phyloP scores from a whole-genome alignment of 2,888 invertebrate genomes.

The Ophion slaviceki region DNA sequence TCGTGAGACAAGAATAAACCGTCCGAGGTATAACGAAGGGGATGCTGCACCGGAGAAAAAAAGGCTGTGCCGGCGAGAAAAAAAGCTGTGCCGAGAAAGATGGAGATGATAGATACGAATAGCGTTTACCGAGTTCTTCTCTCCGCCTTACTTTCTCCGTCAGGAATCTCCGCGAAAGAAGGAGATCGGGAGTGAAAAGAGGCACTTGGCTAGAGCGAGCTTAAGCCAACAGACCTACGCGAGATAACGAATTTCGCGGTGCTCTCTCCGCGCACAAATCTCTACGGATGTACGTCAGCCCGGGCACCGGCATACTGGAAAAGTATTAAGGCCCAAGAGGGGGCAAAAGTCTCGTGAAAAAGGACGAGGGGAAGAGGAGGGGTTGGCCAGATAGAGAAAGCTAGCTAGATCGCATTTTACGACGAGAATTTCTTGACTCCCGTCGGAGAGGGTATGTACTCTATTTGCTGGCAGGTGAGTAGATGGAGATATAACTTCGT shows the following conservation, averaged over 20 bases:
- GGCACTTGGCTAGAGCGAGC: constrained; percentile 15
- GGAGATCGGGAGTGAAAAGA: constrained; percentile 14
- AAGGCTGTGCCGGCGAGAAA: background rate
- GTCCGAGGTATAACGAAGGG: constrained; percentile 33
- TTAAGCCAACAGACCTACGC: constrained; percentile 11
- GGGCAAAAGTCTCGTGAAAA: constrained; percentile 28
- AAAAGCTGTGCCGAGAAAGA: constrained; percentile 10
- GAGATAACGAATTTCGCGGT: constrained; percentile 51
- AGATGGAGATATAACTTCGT: constrained; percentile 44
- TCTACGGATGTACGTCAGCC: constrained; percentile 21
- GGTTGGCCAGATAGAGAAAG: constrained; percentile 19
- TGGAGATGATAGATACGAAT: constrained; percentile 42
- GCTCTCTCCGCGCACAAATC: constrained; percentile 13
- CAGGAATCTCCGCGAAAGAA: background rate
- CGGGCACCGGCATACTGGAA: constrained; percentile 8
- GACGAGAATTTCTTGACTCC: constrained; percentile 51
- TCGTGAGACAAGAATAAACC: constrained; percentile 60
- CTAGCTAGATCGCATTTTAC: constrained; percentile 51
- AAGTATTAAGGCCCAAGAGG: constrained; percentile 28
- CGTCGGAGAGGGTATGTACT: constrained; percentile 22
- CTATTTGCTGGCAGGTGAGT: constrained; percentile 33
- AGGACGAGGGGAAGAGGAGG: background rate
- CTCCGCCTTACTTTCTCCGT: background rate
- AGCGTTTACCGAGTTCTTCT: constrained; percentile 25
- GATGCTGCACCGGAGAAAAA: constrained; percentile 22